Evolutionary conservation across 2,888 invertebrate genomes (phyloP), one percentile per base, ranked within the genome.

Genomic region (Agrochola lychnidis): DNA sequence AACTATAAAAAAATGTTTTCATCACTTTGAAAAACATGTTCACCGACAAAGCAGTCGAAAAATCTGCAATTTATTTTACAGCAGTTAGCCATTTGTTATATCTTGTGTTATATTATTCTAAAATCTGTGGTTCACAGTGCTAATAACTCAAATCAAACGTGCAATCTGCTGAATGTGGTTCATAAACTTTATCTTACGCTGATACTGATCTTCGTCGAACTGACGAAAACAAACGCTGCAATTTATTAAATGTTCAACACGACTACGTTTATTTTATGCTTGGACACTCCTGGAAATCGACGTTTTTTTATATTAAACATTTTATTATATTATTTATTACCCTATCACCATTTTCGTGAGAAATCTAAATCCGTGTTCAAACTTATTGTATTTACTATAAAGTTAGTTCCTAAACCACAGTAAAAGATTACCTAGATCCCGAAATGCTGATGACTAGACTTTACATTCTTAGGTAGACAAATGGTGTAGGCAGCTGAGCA

Each of bases 181-280:
- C 45, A 77, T 78, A 78, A 78, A 61, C 36, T 76, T 56, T 64
- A 76, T 80, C 85, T 86, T 88, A 89, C 81, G 70, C 78, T 85
- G 77, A 70, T 61, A 62, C 42, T 56, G 68, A 74, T 89, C 85
- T 79, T 78, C 76, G 45, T 48, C 68, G 67, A 73, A 42, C 68
- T 42, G 68, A 78, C 69, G 25, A 73, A 51, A 72, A 67, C n/a
- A 78, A 64, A 63, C 56, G 85, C 80, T 81, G 82, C 81, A 81
- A 83, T 78, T 83, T 62, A 82, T 89, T 94, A 93, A 83, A 93
- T 87, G 85, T 91, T 93, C 89, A 94, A 89, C 84, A 94, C 89
- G 89, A 93, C 83, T 81, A 94, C 90, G 85, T 90, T 94, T 88
- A 93, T 89, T 89, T 91, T 94, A 91, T 90, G 90, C 92, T 93